Conservation (phyloP, 2,888 invertebrate species). For the Venusia cambrica region DNA sequence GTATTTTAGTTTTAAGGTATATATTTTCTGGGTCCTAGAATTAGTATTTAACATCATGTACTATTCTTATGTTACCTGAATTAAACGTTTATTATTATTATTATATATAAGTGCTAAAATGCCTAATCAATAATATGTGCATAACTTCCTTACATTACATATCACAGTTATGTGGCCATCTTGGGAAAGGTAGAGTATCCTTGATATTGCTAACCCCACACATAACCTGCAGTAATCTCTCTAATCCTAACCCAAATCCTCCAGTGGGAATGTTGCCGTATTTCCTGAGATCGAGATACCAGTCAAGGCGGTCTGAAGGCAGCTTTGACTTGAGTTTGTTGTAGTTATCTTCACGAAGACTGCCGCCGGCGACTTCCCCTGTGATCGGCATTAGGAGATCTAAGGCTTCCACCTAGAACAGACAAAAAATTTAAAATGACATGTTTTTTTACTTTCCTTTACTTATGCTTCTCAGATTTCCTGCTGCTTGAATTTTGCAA, state of each 20-base stretch:
- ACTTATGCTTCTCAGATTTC: too few species aligned
- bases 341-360: conserved; percentile 92
- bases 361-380: conserved; percentile 97
- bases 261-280: conserved; percentile 95
- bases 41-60: too few species aligned
- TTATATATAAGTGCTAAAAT: too few species aligned
- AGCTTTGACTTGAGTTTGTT: conserved; percentile 82
- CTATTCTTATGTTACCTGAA: too few species aligned
- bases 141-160: conserved; percentile 61
- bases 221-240: conserved; percentile 92
- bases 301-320: conserved; percentile 82
- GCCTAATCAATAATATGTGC: too few species aligned
- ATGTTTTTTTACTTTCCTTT: too few species aligned
- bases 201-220: conserved; percentile 93
- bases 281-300: conserved; percentile 95
- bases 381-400: conserved; percentile 94
- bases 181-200: conserved; percentile 96
- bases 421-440: conserved; percentile 12
- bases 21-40: too few species aligned
- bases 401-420: conserved; percentile 86
- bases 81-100: too few species aligned
- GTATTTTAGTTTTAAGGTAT: too few species aligned
- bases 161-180: conserved; percentile 94
- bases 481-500: too few species aligned
- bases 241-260: conserved; percentile 98